Evolutionary conservation across 2,888 invertebrate species (phyloP), one percentile per base, ranked within the genome.

Genomic region (Agonopterix heracliana): DNA sequence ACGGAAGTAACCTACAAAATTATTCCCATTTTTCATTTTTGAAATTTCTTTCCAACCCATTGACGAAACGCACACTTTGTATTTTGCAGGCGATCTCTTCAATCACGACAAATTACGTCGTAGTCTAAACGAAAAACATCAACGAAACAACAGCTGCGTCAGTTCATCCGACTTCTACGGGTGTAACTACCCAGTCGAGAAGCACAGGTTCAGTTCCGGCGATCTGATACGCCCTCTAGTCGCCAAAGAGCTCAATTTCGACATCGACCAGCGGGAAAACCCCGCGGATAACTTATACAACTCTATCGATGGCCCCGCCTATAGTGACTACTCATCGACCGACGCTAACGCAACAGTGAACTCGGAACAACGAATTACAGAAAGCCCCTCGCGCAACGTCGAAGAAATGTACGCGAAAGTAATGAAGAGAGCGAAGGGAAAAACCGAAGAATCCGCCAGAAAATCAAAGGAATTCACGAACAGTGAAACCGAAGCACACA

Each of bases 331-430:
- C 47, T 75, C 78, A 0, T 78, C 78, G 3, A 73, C 79, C 1
- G 84, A 81, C 3, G 70, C 78, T 5, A 78, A 78, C 55, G 68
- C 63, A 35, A 80, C 68, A 65, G 61, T 68, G 44, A 73, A 65
- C 50, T 74, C 73, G 46, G 87, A 79, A 60, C 79, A 74, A 68
- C 81, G 81, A 68, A 78, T 71, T 63, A 85, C 73, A 50, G 91
- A 86, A 44, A 91, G 91, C 66, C 91, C 91, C 1, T 89, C 91
- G 14, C 91, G 92, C 56, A 94, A 94, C 60, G 81, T 96, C n/a
- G 96, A 96, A 63, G 96, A 95, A 64, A 94, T 96, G 93, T 96
- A 96, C 74, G 96, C 96, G 1, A 96, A 96, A 86, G 96, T 96
- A 13, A 91, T 92, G 68, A 95, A 95, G 71, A 93, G 91, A 72